A percentile compares a stretch with the other conserved stretches of the same genome.
Evolutionary conservation across 2,113 vertebrate genomes (phyloP).

Genomic region (Recurvirostra avosetta): DNA sequence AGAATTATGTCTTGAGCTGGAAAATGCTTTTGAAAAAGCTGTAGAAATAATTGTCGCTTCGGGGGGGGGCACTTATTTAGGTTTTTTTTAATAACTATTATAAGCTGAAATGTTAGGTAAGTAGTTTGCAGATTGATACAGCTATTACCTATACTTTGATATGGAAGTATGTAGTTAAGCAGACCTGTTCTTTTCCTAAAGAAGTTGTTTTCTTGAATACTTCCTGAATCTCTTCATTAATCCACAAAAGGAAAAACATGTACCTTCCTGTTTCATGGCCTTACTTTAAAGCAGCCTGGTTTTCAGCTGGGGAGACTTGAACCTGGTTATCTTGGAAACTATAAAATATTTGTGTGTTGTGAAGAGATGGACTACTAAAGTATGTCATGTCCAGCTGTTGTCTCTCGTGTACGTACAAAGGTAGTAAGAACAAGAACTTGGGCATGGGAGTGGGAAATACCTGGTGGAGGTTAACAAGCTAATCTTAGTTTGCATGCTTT

Average conservation of each 20-base stretch:
- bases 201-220: not conserved
- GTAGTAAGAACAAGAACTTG: not conserved
- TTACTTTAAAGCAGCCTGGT: not conserved
- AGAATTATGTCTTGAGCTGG: not conserved
- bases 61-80: not conserved
- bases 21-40: not conserved
- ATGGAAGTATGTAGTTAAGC: not conserved
- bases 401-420: not conserved
- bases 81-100: not conserved
- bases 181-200: not conserved
- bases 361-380: not conserved
- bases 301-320: not conserved
- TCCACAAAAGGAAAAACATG: accelerated
- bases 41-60: not conserved
- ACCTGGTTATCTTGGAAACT: not conserved
- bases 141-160: not conserved
- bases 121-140: not conserved
- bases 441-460: not conserved
- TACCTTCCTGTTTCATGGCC: not conserved
- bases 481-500: not conserved
- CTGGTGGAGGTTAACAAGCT: not conserved
- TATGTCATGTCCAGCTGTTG: not conserved
- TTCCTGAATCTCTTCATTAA: not conserved
- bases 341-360: not conserved
- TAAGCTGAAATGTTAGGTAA: not conserved